phyloP scores from a whole-genome alignment of 2,888 invertebrate species.

The Acanthococcus lagerstroemiae region DNA sequence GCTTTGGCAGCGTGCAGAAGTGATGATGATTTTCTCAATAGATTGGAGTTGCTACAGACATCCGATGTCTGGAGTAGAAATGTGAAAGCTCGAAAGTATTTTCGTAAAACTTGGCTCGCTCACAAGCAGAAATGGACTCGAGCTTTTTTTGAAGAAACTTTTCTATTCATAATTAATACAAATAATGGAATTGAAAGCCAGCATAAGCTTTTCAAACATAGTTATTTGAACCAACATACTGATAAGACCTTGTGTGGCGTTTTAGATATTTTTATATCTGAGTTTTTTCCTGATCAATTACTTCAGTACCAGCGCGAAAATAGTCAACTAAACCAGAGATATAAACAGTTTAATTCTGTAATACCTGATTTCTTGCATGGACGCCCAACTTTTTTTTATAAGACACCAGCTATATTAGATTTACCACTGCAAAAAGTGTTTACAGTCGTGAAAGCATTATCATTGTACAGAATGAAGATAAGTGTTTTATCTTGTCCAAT shows the following conservation, averaged over 20 bases:
- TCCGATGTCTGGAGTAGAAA: conserved; percentile 2
- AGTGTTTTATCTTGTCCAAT: background rate
- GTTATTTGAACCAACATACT: background rate
- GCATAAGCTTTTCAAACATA: background rate
- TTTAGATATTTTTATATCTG: background rate
- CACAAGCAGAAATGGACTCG: background rate
- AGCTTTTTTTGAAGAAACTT: background rate
- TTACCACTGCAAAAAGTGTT: background rate
- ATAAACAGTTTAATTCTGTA: background rate
- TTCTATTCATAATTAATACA: background rate
- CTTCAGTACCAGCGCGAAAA: background rate
- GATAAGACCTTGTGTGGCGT: background rate
- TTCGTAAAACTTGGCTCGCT: background rate
- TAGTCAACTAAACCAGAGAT: background rate
- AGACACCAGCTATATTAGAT: background rate
- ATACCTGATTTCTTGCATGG: background rate
- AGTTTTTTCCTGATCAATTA: background rate
- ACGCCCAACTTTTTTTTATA: background rate
- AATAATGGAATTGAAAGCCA: conserved; percentile 1
- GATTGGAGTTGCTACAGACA: background rate
- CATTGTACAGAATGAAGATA: background rate
- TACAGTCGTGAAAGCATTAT: background rate
- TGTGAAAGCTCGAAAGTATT: background rate
- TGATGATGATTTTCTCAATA: background rate
- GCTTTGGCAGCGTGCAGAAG: background rate